Evolutionary conservation across 2,113 vertebrate species (phyloP).

Genomic region (Cephalopholis sonnerati): DNA sequence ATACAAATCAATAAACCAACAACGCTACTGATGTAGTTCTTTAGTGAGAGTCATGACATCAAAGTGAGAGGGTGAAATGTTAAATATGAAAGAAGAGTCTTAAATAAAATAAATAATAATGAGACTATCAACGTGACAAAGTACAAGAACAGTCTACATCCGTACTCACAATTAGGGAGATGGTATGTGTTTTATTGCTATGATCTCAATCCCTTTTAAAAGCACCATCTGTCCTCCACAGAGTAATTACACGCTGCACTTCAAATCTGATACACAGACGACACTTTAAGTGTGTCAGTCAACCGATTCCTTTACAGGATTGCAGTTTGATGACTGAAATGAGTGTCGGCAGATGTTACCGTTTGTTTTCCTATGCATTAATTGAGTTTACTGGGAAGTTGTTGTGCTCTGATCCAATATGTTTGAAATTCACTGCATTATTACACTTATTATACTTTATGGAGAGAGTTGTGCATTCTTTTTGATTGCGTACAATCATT

Average conservation of each 20-base stretch:
- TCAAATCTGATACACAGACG: neutral
- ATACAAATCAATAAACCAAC: neutral
- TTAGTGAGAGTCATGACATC: neutral
- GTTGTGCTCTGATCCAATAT: neutral
- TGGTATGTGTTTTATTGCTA: neutral
- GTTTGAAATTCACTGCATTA: neutral
- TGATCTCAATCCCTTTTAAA: neutral
- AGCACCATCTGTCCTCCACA: constrained; percentile 14
- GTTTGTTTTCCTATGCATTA: neutral
- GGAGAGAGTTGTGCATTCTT: neutral
- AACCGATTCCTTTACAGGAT: neutral
- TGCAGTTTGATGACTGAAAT: neutral
- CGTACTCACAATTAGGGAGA: neutral
- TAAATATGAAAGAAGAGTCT: neutral
- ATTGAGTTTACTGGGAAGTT: neutral
- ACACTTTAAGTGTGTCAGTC: neutral
- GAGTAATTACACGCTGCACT: neutral
- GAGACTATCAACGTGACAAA: neutral
- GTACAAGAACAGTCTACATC: neutral
- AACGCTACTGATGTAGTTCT: too few species aligned
- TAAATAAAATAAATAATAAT: neutral
- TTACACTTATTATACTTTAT: neutral
- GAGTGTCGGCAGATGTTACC: neutral
- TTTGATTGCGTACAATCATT: neutral
- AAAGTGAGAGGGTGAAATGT: neutral